Base-by-base conservation (phyloP, 2,797 vertebrate species). In the Arvicola amphibius region DNA sequence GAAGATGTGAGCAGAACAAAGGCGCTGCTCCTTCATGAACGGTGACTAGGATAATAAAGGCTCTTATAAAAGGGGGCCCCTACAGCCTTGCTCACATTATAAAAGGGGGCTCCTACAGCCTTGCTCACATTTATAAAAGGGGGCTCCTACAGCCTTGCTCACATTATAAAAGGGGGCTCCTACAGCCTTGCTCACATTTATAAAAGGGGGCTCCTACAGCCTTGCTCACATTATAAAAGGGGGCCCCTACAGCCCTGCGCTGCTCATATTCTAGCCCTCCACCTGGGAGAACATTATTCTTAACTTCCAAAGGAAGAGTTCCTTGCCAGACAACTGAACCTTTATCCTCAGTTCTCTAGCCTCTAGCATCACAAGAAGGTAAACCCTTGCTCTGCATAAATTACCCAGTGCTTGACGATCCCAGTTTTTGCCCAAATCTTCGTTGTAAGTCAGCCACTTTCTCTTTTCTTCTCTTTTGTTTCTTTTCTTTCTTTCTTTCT, bases 401-500 rank as follows among this genome's bases (percentile, higher is more conserved):
- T 19, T 25, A 29, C 19, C 23, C 56, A 37, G 9, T 56, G 16
- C 37, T 23, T 10, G 40, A 51, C 65, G 29, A 43, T 32, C 40
- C 61, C 53, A n/a, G 19, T 53, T n/a, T 76, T 85, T 61, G 13
- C 8, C 90, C 53, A 6, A 46, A 79, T 77, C 88, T 53, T 69
- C 40, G 8, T 61, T 23, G 4, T 46, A 61, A 61, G 25, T 25
- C 25, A 9, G 25, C 61, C 29, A 12, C 19, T 78, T 87, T 73
- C 48, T 16, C 14, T 53, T 56, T 5, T 1, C 4, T 17, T 56
- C 5, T 2, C 6, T 56, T 56, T 7, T 5, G 6, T 21, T 16
- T 14, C 16, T 16, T 4, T 2, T 53, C 0, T 16, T 56, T 21
- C 0, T 23, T 21, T 56, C 6, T 21, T 21, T 56, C 6, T 56